Conservation (phyloP, 1,140 invertebrate genomes). For the Octopus sinensis region DNA sequence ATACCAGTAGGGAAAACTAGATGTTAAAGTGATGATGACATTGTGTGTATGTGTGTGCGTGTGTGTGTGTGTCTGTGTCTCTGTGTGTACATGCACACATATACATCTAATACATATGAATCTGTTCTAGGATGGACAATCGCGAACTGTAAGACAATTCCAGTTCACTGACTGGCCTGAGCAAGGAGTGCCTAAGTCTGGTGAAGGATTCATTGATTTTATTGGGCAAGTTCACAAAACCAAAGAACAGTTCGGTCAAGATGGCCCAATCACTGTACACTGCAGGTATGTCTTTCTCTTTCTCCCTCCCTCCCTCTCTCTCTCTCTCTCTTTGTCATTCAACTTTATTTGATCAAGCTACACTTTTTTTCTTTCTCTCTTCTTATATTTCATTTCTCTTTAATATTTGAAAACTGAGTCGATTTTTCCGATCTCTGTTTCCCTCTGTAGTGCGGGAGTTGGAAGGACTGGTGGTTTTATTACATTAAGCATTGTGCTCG, state of each 20-base stretch:
- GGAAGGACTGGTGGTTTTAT: slow-evolving; percentile 98
- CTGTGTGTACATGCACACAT: background rate
- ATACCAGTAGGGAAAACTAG: no score
- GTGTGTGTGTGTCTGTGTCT: background rate
- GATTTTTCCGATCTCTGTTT: background rate
- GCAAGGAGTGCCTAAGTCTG: slow-evolving; percentile 94
- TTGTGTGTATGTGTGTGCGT: background rate
- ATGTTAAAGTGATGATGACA: no score
- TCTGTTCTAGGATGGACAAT: slow-evolving; percentile 78
- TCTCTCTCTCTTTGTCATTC: background rate
- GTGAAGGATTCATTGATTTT: slow-evolving; percentile 87
- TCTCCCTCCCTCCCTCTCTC: background rate
- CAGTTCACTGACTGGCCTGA: slow-evolving; percentile 99
- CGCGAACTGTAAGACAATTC: slow-evolving; percentile 94
- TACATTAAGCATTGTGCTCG: slow-evolving; percentile 94
- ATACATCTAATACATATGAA: background rate
- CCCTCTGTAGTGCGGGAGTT: slow-evolving; percentile 54
- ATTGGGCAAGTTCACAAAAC: slow-evolving; percentile 99
- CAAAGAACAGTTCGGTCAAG: slow-evolving; percentile 98
- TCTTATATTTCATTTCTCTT: no score
- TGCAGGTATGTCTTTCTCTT: slow-evolving; percentile 70
- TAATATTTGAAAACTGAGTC: no score
- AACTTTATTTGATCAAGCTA: background rate
- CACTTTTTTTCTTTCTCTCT: no score
- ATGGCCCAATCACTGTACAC: slow-evolving; percentile 98